Evolutionary conservation across 2,113 vertebrate species (phyloP).

Genomic region (Cyanistes caeruleus): DNA sequence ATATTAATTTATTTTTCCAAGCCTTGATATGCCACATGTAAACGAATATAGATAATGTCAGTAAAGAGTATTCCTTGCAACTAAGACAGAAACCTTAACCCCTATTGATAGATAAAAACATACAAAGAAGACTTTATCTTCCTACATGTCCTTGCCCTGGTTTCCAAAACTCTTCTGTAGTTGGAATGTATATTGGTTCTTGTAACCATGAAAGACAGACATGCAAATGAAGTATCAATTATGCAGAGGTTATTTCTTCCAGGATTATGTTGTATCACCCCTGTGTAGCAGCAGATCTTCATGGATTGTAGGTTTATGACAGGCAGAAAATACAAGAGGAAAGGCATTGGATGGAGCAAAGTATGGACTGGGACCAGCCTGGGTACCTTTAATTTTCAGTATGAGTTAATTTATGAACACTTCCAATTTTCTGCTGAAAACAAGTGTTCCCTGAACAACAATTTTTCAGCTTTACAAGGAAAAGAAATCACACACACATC

Average conservation of each 20-base stretch:
- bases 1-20: background rate
- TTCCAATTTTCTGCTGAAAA: constrained; percentile 49
- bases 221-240: background rate
- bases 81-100: background rate
- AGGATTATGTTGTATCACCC: background rate
- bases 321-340: background rate
- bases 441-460: constrained; percentile 6
- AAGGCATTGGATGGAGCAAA: background rate
- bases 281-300: background rate
- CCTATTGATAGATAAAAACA: background rate
- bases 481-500: background rate
- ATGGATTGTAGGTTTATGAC: background rate
- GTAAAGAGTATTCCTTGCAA: background rate
- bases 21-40: background rate
- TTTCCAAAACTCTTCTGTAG: background rate
- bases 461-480: background rate
- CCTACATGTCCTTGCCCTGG: background rate
- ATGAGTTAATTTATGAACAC: background rate
- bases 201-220: background rate
- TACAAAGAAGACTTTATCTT: background rate
- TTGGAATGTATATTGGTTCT: background rate
- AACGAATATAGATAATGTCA: background rate
- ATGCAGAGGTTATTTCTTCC: background rate
- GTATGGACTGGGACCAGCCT: background rate
- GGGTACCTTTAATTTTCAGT: background rate